Percentiles rank a stretch among this genome's conserved stretches.
These are phyloP conservation scores for Lottia scabra DNA, from an alignment of 2,888 invertebrate species.

Conservation along the genomic window DNA sequence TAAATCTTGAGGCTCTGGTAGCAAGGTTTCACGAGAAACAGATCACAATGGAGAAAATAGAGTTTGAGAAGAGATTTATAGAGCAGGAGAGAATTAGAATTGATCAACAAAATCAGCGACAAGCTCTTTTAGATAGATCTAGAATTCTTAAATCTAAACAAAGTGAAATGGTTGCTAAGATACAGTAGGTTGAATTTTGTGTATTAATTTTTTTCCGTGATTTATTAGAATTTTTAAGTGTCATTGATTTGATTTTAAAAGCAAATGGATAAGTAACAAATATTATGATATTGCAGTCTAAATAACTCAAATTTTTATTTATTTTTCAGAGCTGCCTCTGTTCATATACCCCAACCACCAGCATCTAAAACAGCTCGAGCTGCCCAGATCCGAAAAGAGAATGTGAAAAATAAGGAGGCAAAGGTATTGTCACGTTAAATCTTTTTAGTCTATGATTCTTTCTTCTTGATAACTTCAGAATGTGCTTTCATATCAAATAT, in stretches of 20 bases:
- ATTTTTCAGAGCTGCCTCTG: slow-evolving; percentile 64
- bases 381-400: slow-evolving; percentile 46
- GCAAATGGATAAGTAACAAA: too few species aligned
- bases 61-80: slow-evolving; percentile 62
- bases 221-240: too few species aligned
- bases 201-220: too few species aligned
- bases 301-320: slow-evolving; percentile 3
- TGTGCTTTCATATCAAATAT: too few species aligned
- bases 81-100: slow-evolving; percentile 59
- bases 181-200: slow-evolving; percentile 61
- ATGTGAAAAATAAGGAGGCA: slow-evolving; percentile 48
- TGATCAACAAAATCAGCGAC: slow-evolving; percentile 57
- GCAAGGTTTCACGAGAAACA: slow-evolving; percentile 65
- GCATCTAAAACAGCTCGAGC: slow-evolving; percentile 59
- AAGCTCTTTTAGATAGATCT: slow-evolving; percentile 56
- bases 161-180: slow-evolving; percentile 67
- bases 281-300: too few species aligned
- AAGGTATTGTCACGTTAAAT: slow-evolving; percentile 51
- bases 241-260: too few species aligned
- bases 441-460: too few species aligned
- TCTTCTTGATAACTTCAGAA: too few species aligned
- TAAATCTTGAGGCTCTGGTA: slow-evolving; percentile 63
- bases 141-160: slow-evolving; percentile 57
- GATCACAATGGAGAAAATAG: slow-evolving; percentile 63
- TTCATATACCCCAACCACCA: slow-evolving; percentile 67